Percentiles rank a stretch among this genome's conserved stretches.
Conservation (phyloP, 2,113 vertebrate genomes). For the Otocyon megalotis region DNA sequence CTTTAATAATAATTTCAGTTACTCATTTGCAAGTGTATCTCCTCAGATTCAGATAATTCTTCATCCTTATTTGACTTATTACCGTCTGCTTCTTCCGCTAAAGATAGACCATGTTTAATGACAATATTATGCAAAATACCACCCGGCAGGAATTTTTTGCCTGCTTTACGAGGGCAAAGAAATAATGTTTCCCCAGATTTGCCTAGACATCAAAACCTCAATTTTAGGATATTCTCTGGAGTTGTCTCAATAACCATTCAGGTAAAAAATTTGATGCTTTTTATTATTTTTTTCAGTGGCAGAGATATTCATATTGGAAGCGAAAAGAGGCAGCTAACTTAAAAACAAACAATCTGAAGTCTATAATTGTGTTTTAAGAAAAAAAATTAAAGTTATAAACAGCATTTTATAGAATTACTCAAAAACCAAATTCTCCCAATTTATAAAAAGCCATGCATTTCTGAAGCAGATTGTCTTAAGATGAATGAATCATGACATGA, state of each 20-base stretch:
- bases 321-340: slow-evolving; percentile 43
- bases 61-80: slow-evolving; percentile 73
- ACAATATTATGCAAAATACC: slow-evolving; percentile 77
- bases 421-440: slow-evolving; percentile 72
- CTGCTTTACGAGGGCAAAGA: slow-evolving; percentile 58
- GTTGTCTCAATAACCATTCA: slow-evolving; percentile 48
- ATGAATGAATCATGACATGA: slow-evolving; percentile 88
- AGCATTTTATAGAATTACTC: slow-evolving; percentile 60
- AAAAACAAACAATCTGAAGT: slow-evolving; percentile 53
- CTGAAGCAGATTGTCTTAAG: slow-evolving; percentile 86
- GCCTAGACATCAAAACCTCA: slow-evolving; percentile 61
- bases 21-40: slow-evolving; percentile 70
- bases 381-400: slow-evolving; percentile 71
- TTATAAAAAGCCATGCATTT: slow-evolving; percentile 76
- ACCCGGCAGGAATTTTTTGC: slow-evolving; percentile 56
- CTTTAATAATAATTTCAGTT: slow-evolving; percentile 74
- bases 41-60: slow-evolving; percentile 74
- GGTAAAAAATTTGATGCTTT: slow-evolving; percentile 30
- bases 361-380: slow-evolving; percentile 52
- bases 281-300: slow-evolving; percentile 45
- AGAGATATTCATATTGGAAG: slow-evolving; percentile 22
- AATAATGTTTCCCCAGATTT: slow-evolving; percentile 74
- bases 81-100: slow-evolving; percentile 65
- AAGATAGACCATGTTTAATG: slow-evolving; percentile 76
- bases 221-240: slow-evolving; percentile 62